phyloP scores from a whole-genome alignment of 2,797 vertebrate species.

The Centroberyx gerrardi region DNA sequence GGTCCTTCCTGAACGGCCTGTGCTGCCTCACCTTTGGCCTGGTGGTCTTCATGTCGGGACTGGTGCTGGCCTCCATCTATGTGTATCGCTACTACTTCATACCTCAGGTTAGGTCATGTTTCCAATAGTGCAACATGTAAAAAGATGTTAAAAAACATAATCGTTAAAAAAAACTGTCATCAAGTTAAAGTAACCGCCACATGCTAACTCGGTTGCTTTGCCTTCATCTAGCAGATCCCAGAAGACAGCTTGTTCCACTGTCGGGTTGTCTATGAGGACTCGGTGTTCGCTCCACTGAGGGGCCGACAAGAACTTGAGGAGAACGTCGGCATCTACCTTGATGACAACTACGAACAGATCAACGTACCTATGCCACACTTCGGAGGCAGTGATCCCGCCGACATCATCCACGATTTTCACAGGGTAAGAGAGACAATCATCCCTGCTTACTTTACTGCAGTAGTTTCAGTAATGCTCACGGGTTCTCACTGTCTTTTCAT shows the following conservation, averaged over 20 bases:
- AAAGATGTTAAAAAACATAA: neutral
- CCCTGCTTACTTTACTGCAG: neutral
- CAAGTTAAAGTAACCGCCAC: neutral
- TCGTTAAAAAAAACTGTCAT: no score
- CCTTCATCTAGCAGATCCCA: constrained; percentile 83
- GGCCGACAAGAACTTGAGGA: constrained; percentile 92
- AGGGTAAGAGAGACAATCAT: constrained; percentile 84
- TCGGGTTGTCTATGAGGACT: constrained; percentile 91
- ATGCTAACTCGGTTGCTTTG: constrained; percentile 52
- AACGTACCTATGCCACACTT: constrained; percentile 93
- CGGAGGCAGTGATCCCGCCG: constrained; percentile 92
- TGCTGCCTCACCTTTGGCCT: constrained; percentile 92
- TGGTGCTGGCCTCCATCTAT: constrained; percentile 91
- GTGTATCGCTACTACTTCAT: constrained; percentile 93
- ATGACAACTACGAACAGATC: constrained; percentile 95
- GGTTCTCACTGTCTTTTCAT: neutral
- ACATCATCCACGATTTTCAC: constrained; percentile 97
- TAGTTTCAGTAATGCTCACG: neutral
- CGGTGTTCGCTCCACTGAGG: constrained; percentile 87
- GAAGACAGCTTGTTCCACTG: constrained; percentile 95
- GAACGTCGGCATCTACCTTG: constrained; percentile 93
- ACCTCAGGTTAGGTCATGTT: constrained; percentile 86
- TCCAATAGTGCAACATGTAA: neutral
- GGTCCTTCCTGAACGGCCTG: constrained; percentile 84
- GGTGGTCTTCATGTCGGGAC: constrained; percentile 89